phyloP scores from a whole-genome alignment of 2,888 invertebrate species.

The Willowsia nigromaculata region DNA sequence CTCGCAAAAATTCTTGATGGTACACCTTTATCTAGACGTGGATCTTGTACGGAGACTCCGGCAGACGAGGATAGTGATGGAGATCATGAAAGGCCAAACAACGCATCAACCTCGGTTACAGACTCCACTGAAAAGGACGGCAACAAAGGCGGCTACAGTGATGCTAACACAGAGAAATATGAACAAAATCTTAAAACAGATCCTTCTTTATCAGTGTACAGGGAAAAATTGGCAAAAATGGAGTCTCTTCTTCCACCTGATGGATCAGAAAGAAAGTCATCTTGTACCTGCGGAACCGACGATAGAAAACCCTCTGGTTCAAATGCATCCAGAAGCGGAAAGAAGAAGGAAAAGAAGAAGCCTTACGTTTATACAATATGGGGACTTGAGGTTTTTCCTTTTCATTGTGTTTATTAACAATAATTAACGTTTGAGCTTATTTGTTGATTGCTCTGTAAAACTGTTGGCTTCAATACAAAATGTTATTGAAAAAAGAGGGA shows the following conservation, averaged over 20 bases:
- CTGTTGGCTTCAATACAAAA: background rate
- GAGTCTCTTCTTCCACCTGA: background rate
- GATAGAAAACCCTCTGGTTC: background rate
- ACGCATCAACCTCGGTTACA: background rate
- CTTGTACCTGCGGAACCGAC: background rate
- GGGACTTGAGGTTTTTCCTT: constrained; percentile 49
- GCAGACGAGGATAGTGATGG: constrained; percentile 38
- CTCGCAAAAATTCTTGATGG: constrained; percentile 20
- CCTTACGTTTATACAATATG: background rate
- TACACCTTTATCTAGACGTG: constrained; percentile 10
- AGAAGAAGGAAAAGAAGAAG: constrained; percentile 10
- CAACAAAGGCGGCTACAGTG: constrained; percentile 18
- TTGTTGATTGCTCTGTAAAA: background rate
- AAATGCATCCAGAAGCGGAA: background rate
- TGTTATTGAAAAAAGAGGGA: background rate
- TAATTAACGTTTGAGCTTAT: constrained; percentile 70
- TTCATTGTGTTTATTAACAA: background rate
- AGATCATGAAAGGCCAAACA: constrained; percentile 16
- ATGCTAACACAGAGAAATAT: constrained; percentile 56
- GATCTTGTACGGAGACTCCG: background rate
- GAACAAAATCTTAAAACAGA: constrained; percentile 25
- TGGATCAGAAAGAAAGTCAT: background rate
- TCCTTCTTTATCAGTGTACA: background rate
- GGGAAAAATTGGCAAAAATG: background rate
- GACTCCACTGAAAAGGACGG: background rate